A percentile compares a stretch with the other conserved stretches of the same genome.
Conservation (phyloP, 2,797 vertebrate species). For the Galago senegalensis region DNA sequence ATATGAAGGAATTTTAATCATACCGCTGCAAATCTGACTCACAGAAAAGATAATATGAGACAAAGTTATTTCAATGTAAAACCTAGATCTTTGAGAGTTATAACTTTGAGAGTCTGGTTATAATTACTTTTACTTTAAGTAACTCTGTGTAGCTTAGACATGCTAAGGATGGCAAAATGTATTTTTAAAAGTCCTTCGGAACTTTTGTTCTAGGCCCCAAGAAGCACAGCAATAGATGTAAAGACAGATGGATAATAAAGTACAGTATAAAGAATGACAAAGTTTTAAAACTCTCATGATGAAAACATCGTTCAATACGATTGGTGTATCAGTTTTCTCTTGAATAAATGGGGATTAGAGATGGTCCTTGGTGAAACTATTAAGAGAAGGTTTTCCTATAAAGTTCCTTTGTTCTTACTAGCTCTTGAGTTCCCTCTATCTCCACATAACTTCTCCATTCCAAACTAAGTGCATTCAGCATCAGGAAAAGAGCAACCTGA, state of each 20-base stretch:
- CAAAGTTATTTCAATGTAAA: conserved; percentile 54
- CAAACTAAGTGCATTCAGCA: background rate
- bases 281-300: conserved; percentile 15
- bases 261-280: background rate
- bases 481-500: background rate
- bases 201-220: conserved; percentile 21
- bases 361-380: conserved; percentile 19
- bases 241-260: conserved; percentile 29
- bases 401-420: background rate
- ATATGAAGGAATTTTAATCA: background rate
- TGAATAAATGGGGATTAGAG: conserved; percentile 51
- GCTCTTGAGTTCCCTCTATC: background rate
- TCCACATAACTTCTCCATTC: background rate
- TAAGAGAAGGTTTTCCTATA: conserved; percentile 31
- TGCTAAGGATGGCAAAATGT: background rate
- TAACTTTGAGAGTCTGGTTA: background rate
- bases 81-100: conserved; percentile 15
- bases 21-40: conserved; percentile 37
- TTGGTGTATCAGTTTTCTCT: conserved; percentile 8
- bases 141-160: conserved; percentile 3
- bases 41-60: conserved; percentile 8
- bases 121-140: conserved; percentile 47
- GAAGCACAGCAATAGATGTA: background rate
- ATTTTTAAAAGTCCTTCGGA: conserved; percentile 46
- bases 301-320: conserved; percentile 37